Base-by-base conservation (phyloP, 92 coral and sea anemone species). In the Porites lobata region DNA sequence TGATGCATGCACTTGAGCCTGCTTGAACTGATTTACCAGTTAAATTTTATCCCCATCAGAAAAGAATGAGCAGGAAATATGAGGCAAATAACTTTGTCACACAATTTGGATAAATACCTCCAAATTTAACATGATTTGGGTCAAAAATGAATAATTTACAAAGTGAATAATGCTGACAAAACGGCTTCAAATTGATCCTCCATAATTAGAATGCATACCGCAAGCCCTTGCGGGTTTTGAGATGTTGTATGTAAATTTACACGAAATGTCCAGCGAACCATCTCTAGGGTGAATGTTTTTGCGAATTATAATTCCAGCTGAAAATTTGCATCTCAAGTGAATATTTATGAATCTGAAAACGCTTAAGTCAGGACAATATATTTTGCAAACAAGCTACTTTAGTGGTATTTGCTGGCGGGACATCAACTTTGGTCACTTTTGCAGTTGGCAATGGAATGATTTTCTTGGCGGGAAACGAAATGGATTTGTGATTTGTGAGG, bases 81-180 rank as follows among this genome's bases (percentile, higher is more conserved):
- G 11, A 54, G n/a, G 26, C 50, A 53, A 53, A 69, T 54, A 69
- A 59, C 50, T 20, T 15, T 4, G n/a, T 63, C 7, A 13, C 47
- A 29, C 38, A 2, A 47, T 59, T 62, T 53, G 62, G 50, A 20
- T 64, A 50, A 24, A 62, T 19, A n/a, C 73, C 17, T 63, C 72
- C 3, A 24, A 74, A 75, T 20, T 63, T 63, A 26, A 43, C 59
- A 38, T 22, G 22, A 72, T 50, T 59, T 61, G 72, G 53, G 9
- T 21, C 26, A 62, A 84, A 62, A 72, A 83, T 83, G 79, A 83
- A 83, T 83, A 72, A 83, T 83, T 83, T 63, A 83, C 69, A 22
- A 15, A 38, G 70, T 72, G 10, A 10, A 72, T 72, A 71, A 14
- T n/a, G n/a, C 12, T 29, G 22, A 59, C n/a, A n/a, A 29, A 50